These are phyloP conservation scores for Carposina sasakii DNA, from an alignment of 1,140 invertebrate species.

Conservation along the genomic window DNA sequence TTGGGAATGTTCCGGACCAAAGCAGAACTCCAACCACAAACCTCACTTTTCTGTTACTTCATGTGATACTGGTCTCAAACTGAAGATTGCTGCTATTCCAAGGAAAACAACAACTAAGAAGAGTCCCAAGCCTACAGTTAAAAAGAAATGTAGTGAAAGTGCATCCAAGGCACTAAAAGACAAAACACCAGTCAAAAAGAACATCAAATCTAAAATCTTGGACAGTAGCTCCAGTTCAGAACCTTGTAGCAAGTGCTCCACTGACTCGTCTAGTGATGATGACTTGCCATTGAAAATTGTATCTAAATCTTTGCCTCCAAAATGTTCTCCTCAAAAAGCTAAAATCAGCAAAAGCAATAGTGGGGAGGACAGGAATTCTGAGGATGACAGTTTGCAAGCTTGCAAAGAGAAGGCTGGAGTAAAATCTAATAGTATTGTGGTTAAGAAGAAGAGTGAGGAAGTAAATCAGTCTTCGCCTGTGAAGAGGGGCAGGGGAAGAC, in stretches of 20 bases:
- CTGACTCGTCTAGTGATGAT: slow-evolving; percentile 63
- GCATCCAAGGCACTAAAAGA: slow-evolving; percentile 19
- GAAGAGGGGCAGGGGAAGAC: slow-evolving; percentile 42
- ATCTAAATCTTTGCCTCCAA: slow-evolving; percentile 48
- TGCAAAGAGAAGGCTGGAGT: slow-evolving; percentile 39
- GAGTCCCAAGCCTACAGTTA: slow-evolving; percentile 43
- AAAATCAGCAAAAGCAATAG: slow-evolving; percentile 45
- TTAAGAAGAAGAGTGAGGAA: slow-evolving; percentile 59
- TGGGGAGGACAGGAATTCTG: slow-evolving; percentile 45
- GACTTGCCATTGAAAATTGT: slow-evolving; percentile 58
- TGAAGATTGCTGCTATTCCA: slow-evolving; percentile 63
- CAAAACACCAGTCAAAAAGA: slow-evolving; percentile 32
- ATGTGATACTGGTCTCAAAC: slow-evolving; percentile 58
- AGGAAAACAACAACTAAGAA: slow-evolving; percentile 24
- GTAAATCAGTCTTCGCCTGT: slow-evolving; percentile 28
- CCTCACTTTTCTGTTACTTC: slow-evolving; percentile 64
- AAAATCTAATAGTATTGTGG: slow-evolving; percentile 40
- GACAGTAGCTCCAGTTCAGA: slow-evolving; percentile 58
- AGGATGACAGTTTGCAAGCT: slow-evolving; percentile 37
- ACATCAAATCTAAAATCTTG: slow-evolving; percentile 34
- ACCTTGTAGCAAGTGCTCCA: slow-evolving; percentile 61
- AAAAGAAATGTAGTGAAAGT: slow-evolving; percentile 43
- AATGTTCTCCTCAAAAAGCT: slow-evolving; percentile 43
- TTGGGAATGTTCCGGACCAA: slow-evolving; percentile 52
- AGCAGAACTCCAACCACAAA: slow-evolving; percentile 43